Evolutionary conservation across 2,113 vertebrate genomes (phyloP).

Genomic region (Tragelaphus buxtoni): DNA sequence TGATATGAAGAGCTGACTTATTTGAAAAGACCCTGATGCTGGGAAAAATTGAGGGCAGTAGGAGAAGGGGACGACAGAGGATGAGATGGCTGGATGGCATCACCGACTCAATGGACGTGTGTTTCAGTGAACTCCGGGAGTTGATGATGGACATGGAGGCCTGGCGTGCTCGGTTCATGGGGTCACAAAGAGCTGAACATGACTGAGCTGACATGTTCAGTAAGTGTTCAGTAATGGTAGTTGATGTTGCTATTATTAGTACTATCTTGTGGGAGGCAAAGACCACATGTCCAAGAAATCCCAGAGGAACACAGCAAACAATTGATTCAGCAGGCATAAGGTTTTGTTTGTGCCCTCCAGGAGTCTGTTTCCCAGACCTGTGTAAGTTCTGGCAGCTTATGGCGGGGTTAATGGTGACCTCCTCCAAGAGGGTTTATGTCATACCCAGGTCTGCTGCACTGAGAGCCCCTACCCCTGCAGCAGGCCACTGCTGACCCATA

Average conservation of each 20-base stretch:
- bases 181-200: neutral
- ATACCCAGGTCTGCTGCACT: neutral
- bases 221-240: neutral
- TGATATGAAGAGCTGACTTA: neutral
- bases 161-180: neutral
- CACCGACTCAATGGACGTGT: neutral
- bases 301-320: neutral
- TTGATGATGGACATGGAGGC: neutral
- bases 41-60: neutral
- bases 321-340: neutral
- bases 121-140: neutral
- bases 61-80: neutral
- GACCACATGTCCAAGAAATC: neutral
- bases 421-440: neutral
- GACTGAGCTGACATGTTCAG: neutral
- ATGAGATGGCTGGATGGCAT: neutral
- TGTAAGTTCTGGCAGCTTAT: neutral
- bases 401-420: neutral
- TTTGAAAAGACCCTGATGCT: neutral
- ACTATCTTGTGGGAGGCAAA: neutral
- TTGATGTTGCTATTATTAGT: neutral
- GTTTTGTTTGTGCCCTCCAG: neutral
- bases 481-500: neutral
- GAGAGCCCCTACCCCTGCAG: neutral
- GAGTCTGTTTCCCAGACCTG: neutral